Conservation (phyloP, 2,113 vertebrate species). For the Calidris pugnax region DNA sequence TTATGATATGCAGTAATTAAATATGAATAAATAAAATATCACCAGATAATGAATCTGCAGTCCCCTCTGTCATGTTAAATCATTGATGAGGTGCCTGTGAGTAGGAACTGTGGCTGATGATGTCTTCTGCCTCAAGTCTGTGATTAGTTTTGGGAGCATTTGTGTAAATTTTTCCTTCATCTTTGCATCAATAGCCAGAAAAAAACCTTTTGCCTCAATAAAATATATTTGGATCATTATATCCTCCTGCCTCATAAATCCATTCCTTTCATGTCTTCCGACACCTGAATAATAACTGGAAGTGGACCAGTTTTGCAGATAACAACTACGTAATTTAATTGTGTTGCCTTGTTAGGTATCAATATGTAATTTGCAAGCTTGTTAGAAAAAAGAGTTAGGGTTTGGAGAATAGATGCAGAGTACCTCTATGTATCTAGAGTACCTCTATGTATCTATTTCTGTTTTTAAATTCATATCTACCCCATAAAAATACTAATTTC, state of each 20-base stretch:
- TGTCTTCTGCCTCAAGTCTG: background rate
- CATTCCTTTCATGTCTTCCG: background rate
- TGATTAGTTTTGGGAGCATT: background rate
- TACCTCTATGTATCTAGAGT: background rate
- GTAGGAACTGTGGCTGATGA: background rate
- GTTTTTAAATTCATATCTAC: background rate
- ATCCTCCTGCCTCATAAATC: background rate
- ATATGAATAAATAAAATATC: constrained; percentile 60
- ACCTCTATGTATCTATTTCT: background rate
- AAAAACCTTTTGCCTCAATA: background rate
- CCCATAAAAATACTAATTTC: background rate
- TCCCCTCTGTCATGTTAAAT: constrained; percentile 49
- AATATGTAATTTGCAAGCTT: background rate
- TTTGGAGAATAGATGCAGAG: background rate
- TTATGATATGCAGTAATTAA: constrained; percentile 61
- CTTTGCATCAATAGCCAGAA: background rate
- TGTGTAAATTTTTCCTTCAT: background rate
- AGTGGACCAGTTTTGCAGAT: background rate
- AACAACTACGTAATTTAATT: background rate
- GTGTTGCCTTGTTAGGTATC: background rate
- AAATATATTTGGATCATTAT: background rate
- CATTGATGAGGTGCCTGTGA: constrained; percentile 49
- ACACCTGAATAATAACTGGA: background rate
- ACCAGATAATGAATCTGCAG: constrained; percentile 53
- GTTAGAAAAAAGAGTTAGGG: background rate